phyloP scores from a whole-genome alignment of 2,888 invertebrate species.

The Vandiemenella viatica region DNA sequence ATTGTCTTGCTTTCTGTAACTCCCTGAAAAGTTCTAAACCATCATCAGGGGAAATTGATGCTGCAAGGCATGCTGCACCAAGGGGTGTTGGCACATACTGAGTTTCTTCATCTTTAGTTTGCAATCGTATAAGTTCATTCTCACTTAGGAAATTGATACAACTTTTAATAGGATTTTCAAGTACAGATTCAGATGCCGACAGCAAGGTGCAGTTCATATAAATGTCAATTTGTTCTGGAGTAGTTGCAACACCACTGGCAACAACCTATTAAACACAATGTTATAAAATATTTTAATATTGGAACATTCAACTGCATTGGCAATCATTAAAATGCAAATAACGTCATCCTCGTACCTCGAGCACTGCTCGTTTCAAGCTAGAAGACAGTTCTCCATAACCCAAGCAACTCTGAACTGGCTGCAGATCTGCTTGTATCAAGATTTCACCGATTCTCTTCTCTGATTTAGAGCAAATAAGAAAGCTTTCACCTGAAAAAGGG shows the following conservation, averaged over 20 bases:
- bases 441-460: constrained; percentile 55
- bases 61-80: constrained; percentile 82
- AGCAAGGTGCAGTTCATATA: constrained; percentile 72
- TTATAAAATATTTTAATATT: constrained; percentile 29
- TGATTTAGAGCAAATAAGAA: constrained; percentile 66
- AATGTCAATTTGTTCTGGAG: constrained; percentile 50
- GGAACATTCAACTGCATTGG: neutral
- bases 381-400: constrained; percentile 34
- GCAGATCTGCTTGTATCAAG: constrained; percentile 49
- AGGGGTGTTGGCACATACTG: constrained; percentile 65
- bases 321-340: neutral
- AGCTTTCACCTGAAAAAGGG: constrained; percentile 75
- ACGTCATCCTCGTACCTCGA: constrained; percentile 18
- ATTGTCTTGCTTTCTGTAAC: constrained; percentile 73
- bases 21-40: constrained; percentile 79
- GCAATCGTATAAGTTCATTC: constrained; percentile 59
- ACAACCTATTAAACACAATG: constrained; percentile 51
- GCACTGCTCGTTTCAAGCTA: constrained; percentile 30
- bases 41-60: constrained; percentile 89
- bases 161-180: constrained; percentile 30
- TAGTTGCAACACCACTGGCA: constrained; percentile 68
- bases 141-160: constrained; percentile 54
- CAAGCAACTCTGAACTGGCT: constrained; percentile 71
- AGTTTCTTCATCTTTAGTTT: constrained; percentile 34
- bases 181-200: constrained; percentile 24